These are phyloP conservation scores for Rapana venosa DNA, from an alignment of 2,888 invertebrate genomes.

Conservation along the genomic window DNA sequence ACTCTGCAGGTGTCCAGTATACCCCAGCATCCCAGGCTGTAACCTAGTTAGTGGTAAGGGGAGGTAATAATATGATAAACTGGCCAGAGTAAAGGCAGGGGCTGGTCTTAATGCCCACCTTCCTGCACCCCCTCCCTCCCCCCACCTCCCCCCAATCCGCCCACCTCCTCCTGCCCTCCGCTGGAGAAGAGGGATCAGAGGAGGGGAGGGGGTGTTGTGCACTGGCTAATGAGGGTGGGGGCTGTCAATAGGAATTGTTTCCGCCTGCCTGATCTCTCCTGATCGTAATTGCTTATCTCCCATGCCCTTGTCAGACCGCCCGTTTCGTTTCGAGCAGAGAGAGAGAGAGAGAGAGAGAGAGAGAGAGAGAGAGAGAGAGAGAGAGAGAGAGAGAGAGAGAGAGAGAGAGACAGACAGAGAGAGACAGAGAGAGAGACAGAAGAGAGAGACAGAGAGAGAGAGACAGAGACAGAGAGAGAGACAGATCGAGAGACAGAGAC, in stretches of 20 bases:
- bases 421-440: background rate
- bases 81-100: no score
- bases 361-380: background rate
- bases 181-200: no score
- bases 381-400: background rate
- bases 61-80: no score
- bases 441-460: background rate
- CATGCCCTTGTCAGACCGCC: background rate
- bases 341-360: background rate
- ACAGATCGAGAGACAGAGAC: background rate
- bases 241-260: background rate
- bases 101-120: no score
- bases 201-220: background rate
- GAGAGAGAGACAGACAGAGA: background rate
- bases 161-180: no score
- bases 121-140: no score
- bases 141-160: no score
- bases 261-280: conserved; percentile 8
- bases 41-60: no score
- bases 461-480: background rate
- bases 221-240: conserved; percentile 8
- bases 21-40: no score
- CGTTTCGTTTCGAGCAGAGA: background rate
- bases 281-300: conserved; percentile 14
- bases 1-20: no score